Base-by-base conservation (phyloP, 2,888 invertebrate genomes). In the Imbricaverruca yamaguchii region DNA sequence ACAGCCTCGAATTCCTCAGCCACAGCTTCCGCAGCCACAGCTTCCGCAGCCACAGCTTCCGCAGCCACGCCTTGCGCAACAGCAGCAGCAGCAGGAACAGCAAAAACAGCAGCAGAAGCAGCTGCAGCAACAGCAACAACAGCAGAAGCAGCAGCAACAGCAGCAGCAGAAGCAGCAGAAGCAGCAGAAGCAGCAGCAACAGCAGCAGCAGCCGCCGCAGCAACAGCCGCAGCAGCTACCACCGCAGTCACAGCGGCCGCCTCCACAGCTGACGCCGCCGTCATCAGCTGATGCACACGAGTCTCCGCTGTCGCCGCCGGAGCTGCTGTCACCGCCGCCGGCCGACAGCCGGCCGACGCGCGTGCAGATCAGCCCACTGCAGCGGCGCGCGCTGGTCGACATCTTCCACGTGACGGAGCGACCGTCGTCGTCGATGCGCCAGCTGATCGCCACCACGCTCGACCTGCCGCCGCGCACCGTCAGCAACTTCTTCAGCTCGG, bases 401-500 rank as follows among this genome's bases (percentile, higher is more conserved):
- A 79, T 79, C 56, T 79, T 57, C 79, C 79, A 57, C 79, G 79
- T 79, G 79, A 79, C 79, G 79, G 57, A n/a, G 23, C 23, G 79
- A 25, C 79, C 79, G 23, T 79, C 79, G 57, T 18, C 79, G 23
- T 11, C 79, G 12, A 79, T 57, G 56, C 79, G 79, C 13, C 79
- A 59, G 79, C 79, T 57, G 25, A 79, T 79, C 79, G 57, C 79
- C 57, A 23, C 18, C 57, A 15, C 6, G 25, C 79, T 79, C 10
- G 79, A 56, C 57, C 79, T 79, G 57, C 57, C 79, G 18, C 23
- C 12, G 79, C 56, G 57, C 23, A 79, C 79, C 23, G 57, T 79
- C 57, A 59, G 21, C 57, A 79, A 79, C 79, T 79, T 79, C 79
- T 79, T 79, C 79, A 79, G 79, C 25, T n/a, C 79, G 79, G 79